Conservation (phyloP, 2,888 invertebrate genomes). For the Hybos culiciformis region DNA sequence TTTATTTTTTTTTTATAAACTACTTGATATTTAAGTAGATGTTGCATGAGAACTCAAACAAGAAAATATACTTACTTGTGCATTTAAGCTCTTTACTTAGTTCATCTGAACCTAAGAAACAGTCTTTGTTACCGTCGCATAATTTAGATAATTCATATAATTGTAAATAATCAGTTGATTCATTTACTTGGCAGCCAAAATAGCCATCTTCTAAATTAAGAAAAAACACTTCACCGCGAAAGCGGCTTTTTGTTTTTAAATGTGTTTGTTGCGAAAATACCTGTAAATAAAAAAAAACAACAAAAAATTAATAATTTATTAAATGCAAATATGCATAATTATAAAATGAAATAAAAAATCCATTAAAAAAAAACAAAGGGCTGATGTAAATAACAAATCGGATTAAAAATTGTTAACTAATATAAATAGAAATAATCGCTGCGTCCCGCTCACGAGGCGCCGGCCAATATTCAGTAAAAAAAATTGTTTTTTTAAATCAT, state of each 20-base stretch:
- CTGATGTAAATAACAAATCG: neutral
- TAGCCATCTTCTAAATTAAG: constrained; percentile 94
- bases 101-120: constrained; percentile 87
- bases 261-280: constrained; percentile 56
- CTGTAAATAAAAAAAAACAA: constrained; percentile 17
- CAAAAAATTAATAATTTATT: constrained; percentile 8
- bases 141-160: constrained; percentile 88
- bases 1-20: neutral
- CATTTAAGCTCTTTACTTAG: constrained; percentile 80
- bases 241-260: constrained; percentile 45
- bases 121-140: constrained; percentile 82
- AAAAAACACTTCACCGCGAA: constrained; percentile 88
- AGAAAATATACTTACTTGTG: constrained; percentile 59
- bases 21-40: too few relatives aligned
- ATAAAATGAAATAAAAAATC: constrained; percentile 2
- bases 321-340: constrained; percentile 7
- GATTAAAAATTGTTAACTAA: neutral
- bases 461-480: too few relatives aligned
- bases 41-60: too few relatives aligned
- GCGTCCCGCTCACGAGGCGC: too few relatives aligned
- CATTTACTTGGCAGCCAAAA: constrained; percentile 95
- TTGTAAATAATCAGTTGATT: constrained; percentile 88
- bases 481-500: too few relatives aligned
- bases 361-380: neutral
- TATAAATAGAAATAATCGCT: neutral